Conservation (phyloP, 2,113 vertebrate genomes). For the Alexandromys fortis region DNA sequence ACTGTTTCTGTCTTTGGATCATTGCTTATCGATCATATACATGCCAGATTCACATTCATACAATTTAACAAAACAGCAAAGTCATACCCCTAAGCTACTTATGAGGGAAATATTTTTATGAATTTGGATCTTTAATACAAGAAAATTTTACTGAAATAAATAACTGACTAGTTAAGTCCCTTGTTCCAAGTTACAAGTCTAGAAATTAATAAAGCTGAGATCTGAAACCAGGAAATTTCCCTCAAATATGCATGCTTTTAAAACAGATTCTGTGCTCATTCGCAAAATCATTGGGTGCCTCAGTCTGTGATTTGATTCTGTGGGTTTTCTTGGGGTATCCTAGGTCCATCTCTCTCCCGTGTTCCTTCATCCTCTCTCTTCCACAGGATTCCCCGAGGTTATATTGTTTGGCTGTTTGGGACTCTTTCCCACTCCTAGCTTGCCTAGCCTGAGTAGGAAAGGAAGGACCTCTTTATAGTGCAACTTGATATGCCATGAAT, state of each 20-base stretch:
- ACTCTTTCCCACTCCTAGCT: not conserved
- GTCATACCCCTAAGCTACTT: not conserved
- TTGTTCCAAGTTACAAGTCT: rapidly evolving
- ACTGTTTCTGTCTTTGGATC: not conserved
- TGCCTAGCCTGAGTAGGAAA: not conserved
- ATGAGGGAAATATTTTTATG: not conserved
- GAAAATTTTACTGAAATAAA: not conserved
- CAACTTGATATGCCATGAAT: not conserved
- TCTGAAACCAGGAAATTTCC: not conserved
- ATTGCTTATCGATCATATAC: not conserved
- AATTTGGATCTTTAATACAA: not conserved
- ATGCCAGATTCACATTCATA: rapidly evolving
- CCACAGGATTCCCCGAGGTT: not conserved
- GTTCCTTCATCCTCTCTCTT: not conserved
- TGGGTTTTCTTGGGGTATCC: not conserved
- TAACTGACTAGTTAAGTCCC: not conserved
- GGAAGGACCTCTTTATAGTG: not conserved
- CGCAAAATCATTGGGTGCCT: not conserved
- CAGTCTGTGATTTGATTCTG: not conserved
- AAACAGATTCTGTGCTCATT: not conserved
- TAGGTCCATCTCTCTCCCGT: not conserved
- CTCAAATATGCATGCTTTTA: not conserved
- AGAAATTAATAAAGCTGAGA: not conserved
- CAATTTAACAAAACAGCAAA: not conserved
- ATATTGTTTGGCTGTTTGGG: not conserved